Base-by-base conservation (phyloP, 1,140 invertebrate genomes). In the Atta cephalotes region DNA sequence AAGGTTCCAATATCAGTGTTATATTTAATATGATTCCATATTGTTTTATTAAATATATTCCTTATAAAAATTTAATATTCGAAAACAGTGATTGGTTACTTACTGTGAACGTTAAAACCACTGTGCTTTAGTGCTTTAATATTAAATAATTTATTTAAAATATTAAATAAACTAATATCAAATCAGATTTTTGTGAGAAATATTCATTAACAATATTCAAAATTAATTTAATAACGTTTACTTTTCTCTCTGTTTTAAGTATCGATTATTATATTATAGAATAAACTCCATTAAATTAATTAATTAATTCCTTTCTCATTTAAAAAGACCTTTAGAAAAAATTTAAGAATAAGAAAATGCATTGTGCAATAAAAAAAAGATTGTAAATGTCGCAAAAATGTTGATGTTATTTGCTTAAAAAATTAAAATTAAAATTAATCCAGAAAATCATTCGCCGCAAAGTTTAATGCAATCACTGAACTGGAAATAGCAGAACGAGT, bases 381-480 rank as follows among this genome's bases (percentile, higher is more conserved):
- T 9, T 77, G 1, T n/a, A 28, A 60, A 77, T 45, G 5, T 77
- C 16, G 6, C 6, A 28, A 4, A 63, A 78, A n/a, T 79, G 25
- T 45, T 21, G 25, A 58, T 10, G 28, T n/a, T 39, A 7, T 12
- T 16, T 58, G 1, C 1, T 5, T 18, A 66, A 79, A 31, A 66
- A 16, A 21, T 45, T n/a, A 39, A 45, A 81, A 49, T 72, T 3
- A 28, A 72, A 12, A 81, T 81, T 53, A 0, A 58, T 25, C 10
- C 18, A 62, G 21, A 3, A 72, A 56, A 45, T 62, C n/a, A 51
- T 12, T 18, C 18, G 18, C 2, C 18, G 1, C 53, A 76, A 63
- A 76, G 45, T 84, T 84, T 63, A 14, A 60, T 62, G 28, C 28
- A 62, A 76, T 84, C 53, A 74, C 56, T 3, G 39, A 74, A n/a